phyloP scores from a whole-genome alignment of 2,113 vertebrate genomes.

The Xiphias gladius region DNA sequence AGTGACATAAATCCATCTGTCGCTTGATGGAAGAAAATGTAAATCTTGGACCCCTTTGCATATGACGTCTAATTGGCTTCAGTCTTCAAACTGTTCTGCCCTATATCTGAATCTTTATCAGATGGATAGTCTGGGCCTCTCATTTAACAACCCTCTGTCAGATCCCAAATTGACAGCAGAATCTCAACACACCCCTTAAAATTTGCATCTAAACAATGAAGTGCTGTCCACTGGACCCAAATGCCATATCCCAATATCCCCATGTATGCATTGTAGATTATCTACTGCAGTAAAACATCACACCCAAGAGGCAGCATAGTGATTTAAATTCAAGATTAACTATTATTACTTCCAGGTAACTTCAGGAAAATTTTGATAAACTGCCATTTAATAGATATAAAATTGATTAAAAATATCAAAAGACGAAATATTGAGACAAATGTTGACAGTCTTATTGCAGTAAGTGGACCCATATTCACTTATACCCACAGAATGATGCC shows the following conservation, averaged over 20 bases:
- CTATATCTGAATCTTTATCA: conserved; percentile 73
- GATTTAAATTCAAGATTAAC: background rate
- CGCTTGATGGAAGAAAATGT: conserved; percentile 80
- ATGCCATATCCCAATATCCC: background rate
- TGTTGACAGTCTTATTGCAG: background rate
- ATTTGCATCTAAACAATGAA: conserved; percentile 37
- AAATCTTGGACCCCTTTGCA: conserved; percentile 78
- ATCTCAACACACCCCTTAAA: conserved; percentile 15
- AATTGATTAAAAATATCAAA: background rate
- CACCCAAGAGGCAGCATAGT: background rate
- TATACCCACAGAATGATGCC: background rate
- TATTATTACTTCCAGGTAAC: background rate
- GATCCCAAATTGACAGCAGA: conserved; percentile 45
- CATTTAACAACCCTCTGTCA: conserved; percentile 56
- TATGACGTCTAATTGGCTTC: conserved; percentile 76
- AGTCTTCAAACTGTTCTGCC: conserved; percentile 75
- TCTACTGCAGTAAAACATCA: background rate
- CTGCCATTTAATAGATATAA: background rate
- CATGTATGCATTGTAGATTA: background rate
- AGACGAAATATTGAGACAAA: too few species aligned
- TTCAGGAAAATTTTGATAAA: background rate
- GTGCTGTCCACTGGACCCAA: background rate
- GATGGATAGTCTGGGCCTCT: conserved; percentile 54
- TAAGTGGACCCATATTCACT: background rate
- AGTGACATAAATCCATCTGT: conserved; percentile 82